These are phyloP conservation scores for Harmothoe impar DNA, from an alignment of 2,888 invertebrate species.

Conservation along the genomic window DNA sequence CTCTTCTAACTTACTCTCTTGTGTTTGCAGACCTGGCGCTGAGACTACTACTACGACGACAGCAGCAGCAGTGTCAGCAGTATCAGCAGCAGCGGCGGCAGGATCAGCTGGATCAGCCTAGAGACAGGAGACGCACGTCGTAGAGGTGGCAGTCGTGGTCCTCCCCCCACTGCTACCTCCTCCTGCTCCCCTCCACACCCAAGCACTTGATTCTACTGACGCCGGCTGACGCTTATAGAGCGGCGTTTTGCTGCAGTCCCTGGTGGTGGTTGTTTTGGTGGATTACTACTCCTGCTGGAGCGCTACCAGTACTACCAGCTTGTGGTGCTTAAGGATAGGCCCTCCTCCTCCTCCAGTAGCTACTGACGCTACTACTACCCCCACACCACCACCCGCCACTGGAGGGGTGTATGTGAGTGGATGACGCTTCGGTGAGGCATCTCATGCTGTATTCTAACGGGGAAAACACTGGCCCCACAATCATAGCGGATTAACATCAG, in stretches of 20 bases:
- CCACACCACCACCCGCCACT: background rate
- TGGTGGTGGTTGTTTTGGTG: background rate
- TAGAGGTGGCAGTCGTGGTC: background rate
- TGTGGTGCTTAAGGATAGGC: background rate
- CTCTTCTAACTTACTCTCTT: background rate
- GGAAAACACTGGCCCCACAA: too few relatives aligned
- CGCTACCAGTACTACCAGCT: background rate
- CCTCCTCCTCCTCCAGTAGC: too few relatives aligned
- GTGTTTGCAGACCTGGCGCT: background rate
- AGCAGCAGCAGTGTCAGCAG: background rate
- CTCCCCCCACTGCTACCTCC: background rate
- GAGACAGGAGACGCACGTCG: background rate
- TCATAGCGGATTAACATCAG: too few relatives aligned
- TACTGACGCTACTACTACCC: background rate
- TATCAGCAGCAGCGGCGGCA: background rate
- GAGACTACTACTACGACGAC: too few relatives aligned
- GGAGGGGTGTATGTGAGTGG: too few relatives aligned
- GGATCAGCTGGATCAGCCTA: too few relatives aligned
- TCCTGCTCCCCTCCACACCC: slow-evolving; percentile 1
- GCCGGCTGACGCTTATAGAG: background rate
- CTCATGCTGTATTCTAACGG: too few relatives aligned
- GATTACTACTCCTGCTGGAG: background rate
- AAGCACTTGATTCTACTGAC: background rate
- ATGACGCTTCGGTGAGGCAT: too few relatives aligned
- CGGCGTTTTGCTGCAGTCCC: background rate